Percentiles rank a stretch among this genome's conserved stretches.
phyloP scores from a whole-genome alignment of 1,140 invertebrate genomes.

The Bombus confusus region DNA sequence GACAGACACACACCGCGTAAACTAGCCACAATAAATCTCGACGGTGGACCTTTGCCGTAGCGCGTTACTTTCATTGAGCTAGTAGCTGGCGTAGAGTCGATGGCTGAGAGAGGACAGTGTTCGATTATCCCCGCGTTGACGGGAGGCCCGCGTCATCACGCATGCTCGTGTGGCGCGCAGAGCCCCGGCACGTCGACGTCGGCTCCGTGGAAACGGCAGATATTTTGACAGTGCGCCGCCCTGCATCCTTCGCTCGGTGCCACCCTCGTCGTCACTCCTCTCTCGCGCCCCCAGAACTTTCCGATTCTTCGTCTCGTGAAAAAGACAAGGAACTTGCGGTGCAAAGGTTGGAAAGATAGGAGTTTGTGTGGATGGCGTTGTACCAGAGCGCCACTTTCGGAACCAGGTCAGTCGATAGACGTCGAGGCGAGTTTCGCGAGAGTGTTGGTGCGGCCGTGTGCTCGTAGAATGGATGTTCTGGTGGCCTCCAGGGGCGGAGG shows the following conservation, averaged over 20 bases:
- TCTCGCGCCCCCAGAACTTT: background rate
- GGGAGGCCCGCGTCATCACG: slow-evolving; percentile 62
- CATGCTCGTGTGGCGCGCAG: slow-evolving; percentile 67
- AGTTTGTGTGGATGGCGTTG: background rate
- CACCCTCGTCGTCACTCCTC: slow-evolving; percentile 19
- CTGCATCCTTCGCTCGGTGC: slow-evolving; percentile 64
- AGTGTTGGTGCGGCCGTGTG: slow-evolving; percentile 34
- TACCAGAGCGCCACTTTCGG: slow-evolving; percentile 43
- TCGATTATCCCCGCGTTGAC: slow-evolving; percentile 55
- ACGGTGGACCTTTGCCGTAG: background rate
- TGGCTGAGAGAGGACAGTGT: slow-evolving; percentile 22
- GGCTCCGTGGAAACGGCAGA: slow-evolving; percentile 45
- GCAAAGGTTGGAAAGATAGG: background rate
- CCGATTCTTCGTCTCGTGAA: background rate
- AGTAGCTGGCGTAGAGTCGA: slow-evolving; percentile 3
- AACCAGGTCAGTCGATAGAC: slow-evolving; percentile 76
- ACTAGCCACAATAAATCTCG: background rate
- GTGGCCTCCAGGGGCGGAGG: background rate
- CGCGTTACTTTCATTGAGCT: slow-evolving; percentile 42
- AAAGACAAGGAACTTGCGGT: background rate
- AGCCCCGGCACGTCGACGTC: slow-evolving; percentile 18
- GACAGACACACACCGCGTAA: background rate
- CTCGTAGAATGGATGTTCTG: slow-evolving; percentile 7
- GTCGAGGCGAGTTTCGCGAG: background rate
- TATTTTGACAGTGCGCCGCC: slow-evolving; percentile 77